A percentile compares a stretch with the other conserved stretches of the same genome.
Evolutionary conservation across 2,888 invertebrate species (phyloP).

Genomic region (Bhutanitis thaidina): DNA sequence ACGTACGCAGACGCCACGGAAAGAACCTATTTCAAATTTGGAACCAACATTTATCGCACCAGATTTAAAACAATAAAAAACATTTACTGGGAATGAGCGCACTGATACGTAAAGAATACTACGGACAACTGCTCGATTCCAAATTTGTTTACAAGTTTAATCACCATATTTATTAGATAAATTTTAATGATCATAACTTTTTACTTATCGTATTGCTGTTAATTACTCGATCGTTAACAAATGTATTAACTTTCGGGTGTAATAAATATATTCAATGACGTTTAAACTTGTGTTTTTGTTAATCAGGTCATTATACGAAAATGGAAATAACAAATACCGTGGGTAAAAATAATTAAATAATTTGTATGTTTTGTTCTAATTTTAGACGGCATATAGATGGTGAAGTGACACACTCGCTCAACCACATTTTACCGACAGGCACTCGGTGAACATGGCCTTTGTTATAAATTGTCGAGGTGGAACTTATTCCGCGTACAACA

Average conservation of each 20-base stretch:
- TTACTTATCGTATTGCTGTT: not conserved
- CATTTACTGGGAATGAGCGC: too few relatives aligned
- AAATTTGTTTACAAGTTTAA: conserved; percentile 37
- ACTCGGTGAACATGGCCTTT: conserved; percentile 13
- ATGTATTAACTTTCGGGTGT: not conserved
- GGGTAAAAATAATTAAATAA: not conserved
- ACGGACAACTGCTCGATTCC: conserved; percentile 34
- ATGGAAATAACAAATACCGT: conserved; percentile 5
- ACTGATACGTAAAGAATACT: not conserved
- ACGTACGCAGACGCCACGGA: conserved; percentile 35
- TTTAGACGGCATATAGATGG: conserved; percentile 7
- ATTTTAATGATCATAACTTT: not conserved
- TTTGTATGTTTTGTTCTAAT: conserved; percentile 9
- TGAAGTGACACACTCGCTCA: conserved; percentile 23
- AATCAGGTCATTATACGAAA: not conserved
- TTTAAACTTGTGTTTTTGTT: conserved; percentile 14
- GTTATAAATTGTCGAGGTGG: conserved; percentile 14
- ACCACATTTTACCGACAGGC: conserved; percentile 33
- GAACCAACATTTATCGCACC: conserved; percentile 31
- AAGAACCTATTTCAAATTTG: conserved; percentile 36
- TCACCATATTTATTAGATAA: conserved; percentile 27
- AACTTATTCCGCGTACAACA: conserved; percentile 13
- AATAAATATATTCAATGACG: conserved; percentile 1
- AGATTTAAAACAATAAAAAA: not conserved
- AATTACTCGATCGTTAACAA: not conserved